Conservation (phyloP, 2,113 vertebrate species). For the Silurus asotus region DNA sequence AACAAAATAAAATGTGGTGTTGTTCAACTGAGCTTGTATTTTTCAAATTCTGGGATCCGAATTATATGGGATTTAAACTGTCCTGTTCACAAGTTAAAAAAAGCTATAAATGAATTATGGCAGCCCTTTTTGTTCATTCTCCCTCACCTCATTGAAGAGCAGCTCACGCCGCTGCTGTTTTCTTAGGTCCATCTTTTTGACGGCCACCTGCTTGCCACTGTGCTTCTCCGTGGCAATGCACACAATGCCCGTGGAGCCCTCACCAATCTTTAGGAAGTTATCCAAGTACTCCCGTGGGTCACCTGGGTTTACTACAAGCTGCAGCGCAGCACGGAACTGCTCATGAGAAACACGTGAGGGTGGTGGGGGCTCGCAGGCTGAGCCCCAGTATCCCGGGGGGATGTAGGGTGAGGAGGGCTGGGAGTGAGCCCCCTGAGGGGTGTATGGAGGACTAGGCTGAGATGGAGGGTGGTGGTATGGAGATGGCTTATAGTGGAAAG, state of each 20-base stretch:
- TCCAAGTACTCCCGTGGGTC: constrained; percentile 97
- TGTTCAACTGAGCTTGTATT: too few relatives aligned
- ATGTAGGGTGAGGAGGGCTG: constrained; percentile 89
- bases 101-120: background rate
- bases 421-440: constrained; percentile 88
- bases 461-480: constrained; percentile 85
- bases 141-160: constrained; percentile 95
- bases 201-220: constrained; percentile 94
- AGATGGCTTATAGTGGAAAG: constrained; percentile 87
- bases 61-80: background rate
- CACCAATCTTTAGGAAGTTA: constrained; percentile 97
- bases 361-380: constrained; percentile 89
- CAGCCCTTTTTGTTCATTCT: background rate
- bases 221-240: constrained; percentile 97
- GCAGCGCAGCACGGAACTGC: constrained; percentile 95
- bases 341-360: constrained; percentile 95
- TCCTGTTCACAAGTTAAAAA: background rate
- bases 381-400: constrained; percentile 89
- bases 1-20: too few relatives aligned
- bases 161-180: constrained; percentile 96
- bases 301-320: constrained; percentile 94
- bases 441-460: constrained; percentile 88
- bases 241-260: constrained; percentile 96
- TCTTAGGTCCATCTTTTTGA: constrained; percentile 99
- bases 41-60: too few relatives aligned